Base-by-base conservation (phyloP, 2,888 invertebrate genomes). In the Nomada ferruginata region DNA sequence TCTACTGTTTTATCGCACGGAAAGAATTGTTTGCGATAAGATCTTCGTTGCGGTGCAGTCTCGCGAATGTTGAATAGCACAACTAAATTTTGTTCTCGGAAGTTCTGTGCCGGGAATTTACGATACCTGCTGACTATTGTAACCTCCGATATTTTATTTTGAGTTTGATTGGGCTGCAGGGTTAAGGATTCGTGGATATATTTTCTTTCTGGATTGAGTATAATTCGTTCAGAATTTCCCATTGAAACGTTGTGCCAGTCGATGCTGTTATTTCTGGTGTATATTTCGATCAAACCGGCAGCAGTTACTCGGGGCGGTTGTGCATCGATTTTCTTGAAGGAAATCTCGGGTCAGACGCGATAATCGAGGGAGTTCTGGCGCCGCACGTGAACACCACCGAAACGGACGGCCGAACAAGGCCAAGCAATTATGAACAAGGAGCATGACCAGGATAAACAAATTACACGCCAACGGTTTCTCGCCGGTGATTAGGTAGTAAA, bases 391-490 rank as follows among this genome's bases (percentile, higher is more conserved):
- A 79, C 60, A 74, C 74, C 47, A 18, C 44, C 65, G 47, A 53
- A 78, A 63, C 20, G 64, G 59, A 57, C 76, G 57, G 70, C 63
- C 64, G 72, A 79, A 76, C 78, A 82, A 69, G 82, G 79, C 73
- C 73, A 76, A 85, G 86, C 79, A 91, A 89, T 91, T 91, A 92
- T 89, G 78, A 75, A 68, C 75, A 78, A 68, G 75, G 88, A 89
- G 89, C 88, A 90, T 91, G 90, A 88, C 89, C 91, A 87, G 88
- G 87, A 92, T 91, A 92, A 93, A 93, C 92, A 92, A 93, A 93
- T 92, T 92, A 93, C 88, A 91, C 86, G 89, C 90, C 89, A 93
- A 92, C 91, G 89, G 92, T 92, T 93, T 91, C 91, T 91, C 91
- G 89, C 88, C 86, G 90, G 91, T 91, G 91, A 93, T 93, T 92